A percentile compares a stretch with the other conserved stretches of the same genome.
Evolutionary conservation across 23 tunicate species (phyloP).

Genomic region (Botrylloides violaceus): DNA sequence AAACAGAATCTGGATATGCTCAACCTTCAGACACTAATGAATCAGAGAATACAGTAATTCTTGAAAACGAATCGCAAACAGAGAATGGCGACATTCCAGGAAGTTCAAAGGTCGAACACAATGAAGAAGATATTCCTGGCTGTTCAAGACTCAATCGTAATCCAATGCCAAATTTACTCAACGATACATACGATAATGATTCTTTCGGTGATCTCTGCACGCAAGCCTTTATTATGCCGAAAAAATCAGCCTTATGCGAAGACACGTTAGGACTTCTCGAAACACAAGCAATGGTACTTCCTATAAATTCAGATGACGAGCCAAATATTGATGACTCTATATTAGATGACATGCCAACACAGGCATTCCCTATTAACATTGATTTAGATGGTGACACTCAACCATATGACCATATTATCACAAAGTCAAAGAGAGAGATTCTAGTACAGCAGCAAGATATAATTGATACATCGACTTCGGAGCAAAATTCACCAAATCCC

Average conservation of each 20-base stretch:
- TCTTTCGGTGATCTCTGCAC: conserved; percentile 19
- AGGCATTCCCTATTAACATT: background rate
- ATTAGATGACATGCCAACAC: background rate
- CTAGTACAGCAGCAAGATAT: too few relatives aligned
- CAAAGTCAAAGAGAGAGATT: background rate
- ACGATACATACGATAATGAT: conserved; percentile 6
- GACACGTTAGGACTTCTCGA: conserved; percentile 13
- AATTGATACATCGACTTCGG: too few relatives aligned
- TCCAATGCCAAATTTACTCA: background rate
- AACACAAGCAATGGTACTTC: background rate
- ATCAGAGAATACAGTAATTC: too few relatives aligned
- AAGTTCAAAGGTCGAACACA: too few relatives aligned
- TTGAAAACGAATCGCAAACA: too few relatives aligned
- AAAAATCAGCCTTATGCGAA: conserved; percentile 5
- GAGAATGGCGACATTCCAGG: too few relatives aligned
- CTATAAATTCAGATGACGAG: background rate
- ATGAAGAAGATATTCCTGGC: background rate
- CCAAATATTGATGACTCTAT: conserved; percentile 1
- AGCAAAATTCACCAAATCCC: too few relatives aligned
- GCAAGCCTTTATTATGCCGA: conserved; percentile 1
- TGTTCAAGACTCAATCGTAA: background rate
- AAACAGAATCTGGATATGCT: background rate
- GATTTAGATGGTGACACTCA: background rate
- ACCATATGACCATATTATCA: background rate
- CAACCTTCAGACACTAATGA: too few relatives aligned